A percentile compares a stretch with the other conserved stretches of the same genome.
Conservation (phyloP, 2,888 invertebrate species). For the Theristus sp. region DNA sequence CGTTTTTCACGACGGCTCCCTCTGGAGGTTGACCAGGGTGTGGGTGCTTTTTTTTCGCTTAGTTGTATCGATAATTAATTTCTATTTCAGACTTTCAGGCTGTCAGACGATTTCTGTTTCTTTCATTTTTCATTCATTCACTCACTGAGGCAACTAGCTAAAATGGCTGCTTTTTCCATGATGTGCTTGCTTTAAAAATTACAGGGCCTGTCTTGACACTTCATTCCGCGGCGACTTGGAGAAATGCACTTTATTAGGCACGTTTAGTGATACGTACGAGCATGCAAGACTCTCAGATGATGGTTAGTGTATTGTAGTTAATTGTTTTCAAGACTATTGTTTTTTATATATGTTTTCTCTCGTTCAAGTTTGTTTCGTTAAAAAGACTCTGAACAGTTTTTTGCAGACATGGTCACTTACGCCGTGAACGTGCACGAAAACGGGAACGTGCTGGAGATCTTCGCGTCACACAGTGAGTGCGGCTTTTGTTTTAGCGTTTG, state of each 20-base stretch:
- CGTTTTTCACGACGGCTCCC: slow-evolving; percentile 67
- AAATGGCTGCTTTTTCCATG: no score
- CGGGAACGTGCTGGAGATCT: slow-evolving; percentile 74
- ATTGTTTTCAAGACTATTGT: neutral
- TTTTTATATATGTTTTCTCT: neutral
- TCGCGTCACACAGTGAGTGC: slow-evolving; percentile 28
- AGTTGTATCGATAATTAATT: neutral
- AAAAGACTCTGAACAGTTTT: no score
- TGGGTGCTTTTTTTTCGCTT: neutral
- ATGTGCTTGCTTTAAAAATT: slow-evolving; percentile 5
- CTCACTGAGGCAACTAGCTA: neutral
- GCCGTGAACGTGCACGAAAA: slow-evolving; percentile 75
- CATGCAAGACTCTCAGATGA: slow-evolving; percentile 51
- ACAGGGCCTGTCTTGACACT: slow-evolving; percentile 62
- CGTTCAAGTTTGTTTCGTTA: neutral
- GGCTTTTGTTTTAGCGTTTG: no score
- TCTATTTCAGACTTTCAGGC: neutral
- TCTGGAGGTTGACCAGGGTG: slow-evolving; percentile 64
- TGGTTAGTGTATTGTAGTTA: slow-evolving; percentile 20
- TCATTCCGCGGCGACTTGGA: slow-evolving; percentile 59
- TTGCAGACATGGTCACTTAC: slow-evolving; percentile 59
- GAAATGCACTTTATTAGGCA: slow-evolving; percentile 55
- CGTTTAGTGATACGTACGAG: slow-evolving; percentile 58
- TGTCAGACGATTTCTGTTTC: neutral
- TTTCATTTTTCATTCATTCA: neutral